Evolutionary conservation across 2,888 invertebrate species (phyloP).

Genomic region (Tinea trinotella): DNA sequence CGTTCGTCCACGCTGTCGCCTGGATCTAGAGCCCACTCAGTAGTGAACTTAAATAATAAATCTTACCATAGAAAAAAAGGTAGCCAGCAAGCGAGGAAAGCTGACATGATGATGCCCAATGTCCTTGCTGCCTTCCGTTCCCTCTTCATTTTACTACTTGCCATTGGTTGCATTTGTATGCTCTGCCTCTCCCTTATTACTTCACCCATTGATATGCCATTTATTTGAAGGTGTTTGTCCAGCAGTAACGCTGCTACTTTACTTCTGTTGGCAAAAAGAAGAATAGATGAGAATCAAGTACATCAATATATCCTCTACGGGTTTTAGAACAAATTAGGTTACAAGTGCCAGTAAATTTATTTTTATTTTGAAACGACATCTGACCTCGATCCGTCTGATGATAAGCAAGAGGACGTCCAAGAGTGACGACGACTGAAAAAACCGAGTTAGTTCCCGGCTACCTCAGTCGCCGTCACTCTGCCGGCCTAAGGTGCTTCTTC

Average conservation of each 20-base stretch:
- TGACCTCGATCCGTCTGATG: too few relatives aligned
- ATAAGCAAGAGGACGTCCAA: too few relatives aligned
- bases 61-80: conserved; percentile 94
- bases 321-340: neutral
- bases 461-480: too few relatives aligned
- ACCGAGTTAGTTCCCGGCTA: too few relatives aligned
- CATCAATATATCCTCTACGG: neutral
- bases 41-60: too few relatives aligned
- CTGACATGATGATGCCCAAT: conserved; percentile 96
- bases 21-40: too few relatives aligned
- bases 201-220: conserved; percentile 83
- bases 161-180: conserved; percentile 80
- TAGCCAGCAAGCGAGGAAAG: conserved; percentile 94
- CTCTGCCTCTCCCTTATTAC: conserved; percentile 73
- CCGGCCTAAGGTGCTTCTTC: too few relatives aligned
- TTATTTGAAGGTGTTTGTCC: conserved; percentile 91
- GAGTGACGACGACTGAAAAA: too few relatives aligned
- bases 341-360: too few relatives aligned
- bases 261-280: conserved; percentile 73
- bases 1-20: too few relatives aligned
- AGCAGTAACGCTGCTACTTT: conserved; percentile 89
- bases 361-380: too few relatives aligned
- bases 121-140: conserved; percentile 94
- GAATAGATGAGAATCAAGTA: too few relatives aligned
- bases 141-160: conserved; percentile 89